A percentile compares a stretch with the other conserved stretches of the same genome.
Conservation (phyloP, 2,113 vertebrate genomes). For the Rhegmatorhina hoffmannsi region DNA sequence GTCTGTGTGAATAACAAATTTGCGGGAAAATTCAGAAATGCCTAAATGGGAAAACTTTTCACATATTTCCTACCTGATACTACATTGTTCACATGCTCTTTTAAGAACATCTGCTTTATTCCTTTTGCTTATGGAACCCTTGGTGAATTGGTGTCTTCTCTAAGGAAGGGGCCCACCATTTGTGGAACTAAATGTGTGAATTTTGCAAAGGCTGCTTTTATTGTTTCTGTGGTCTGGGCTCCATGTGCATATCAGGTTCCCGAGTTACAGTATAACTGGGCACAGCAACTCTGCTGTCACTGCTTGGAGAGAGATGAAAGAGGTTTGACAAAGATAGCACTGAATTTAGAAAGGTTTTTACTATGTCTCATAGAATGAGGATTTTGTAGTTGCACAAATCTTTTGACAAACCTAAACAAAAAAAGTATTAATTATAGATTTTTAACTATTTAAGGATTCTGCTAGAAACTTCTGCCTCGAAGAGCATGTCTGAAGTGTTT, state of each 20-base stretch:
- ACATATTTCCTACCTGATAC: neutral
- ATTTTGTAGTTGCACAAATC: neutral
- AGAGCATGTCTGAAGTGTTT: neutral
- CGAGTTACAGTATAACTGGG: neutral
- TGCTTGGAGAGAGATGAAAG: neutral
- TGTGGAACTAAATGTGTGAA: neutral
- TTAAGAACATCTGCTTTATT: neutral
- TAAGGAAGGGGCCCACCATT: neutral
- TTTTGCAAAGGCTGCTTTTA: neutral
- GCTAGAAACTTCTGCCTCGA: neutral
- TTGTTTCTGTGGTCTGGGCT: neutral
- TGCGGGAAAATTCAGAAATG: neutral
- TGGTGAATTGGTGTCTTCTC: neutral
- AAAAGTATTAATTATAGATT: neutral
- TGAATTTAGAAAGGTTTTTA: neutral
- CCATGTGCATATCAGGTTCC: neutral
- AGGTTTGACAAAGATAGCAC: neutral
- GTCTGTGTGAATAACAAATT: neutral
- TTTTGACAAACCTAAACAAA: neutral
- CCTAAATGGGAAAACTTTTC: neutral
- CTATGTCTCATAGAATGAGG: neutral
- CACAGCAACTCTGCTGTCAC: neutral
- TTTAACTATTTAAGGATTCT: neutral
- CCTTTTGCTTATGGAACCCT: neutral
- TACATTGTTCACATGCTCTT: neutral